Base-by-base conservation (phyloP, 2,113 vertebrate genomes). In the Hemibagrus wyckioides region DNA sequence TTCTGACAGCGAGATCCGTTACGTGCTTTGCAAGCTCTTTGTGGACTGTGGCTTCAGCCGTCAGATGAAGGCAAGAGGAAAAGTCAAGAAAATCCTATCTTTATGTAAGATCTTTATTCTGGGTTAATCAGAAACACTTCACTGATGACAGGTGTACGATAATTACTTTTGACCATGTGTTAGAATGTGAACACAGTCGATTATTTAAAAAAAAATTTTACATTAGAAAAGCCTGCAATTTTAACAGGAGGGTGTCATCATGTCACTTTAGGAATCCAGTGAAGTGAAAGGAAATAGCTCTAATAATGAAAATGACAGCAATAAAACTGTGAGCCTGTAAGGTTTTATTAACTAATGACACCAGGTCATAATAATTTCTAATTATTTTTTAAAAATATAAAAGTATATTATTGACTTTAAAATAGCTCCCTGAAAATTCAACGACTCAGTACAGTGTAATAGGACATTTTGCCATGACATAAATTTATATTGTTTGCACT, bases 201-300 rank as follows among this genome's bases (percentile, higher is more conserved):
- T 41, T 39, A 69, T 73, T 75, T n/a, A n/a, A n/a, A n/a, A n/a
- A n/a, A n/a, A n/a, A n/a, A n/a, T 44, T 52, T 79, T 79, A 54
- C 76, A 54, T 50, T 77, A 50, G 6, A 54, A 54, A 79, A 75
- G 0, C 23, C 39, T 48, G 10, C 71, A 28, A 28, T 44, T 48
- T 44, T 75, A 75, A 75, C 71, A 28, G 25, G 9, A 11, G 41
- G 21, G 71, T 75, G 39, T 28, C 25, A 6, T 75, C 71, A 23
- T 75, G 39, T 33, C 48, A n/a, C 75, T 77, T 50, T 15, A n/a
- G 33, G n/a, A 52, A 79, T 52, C 50, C 28, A 39, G 8, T 39
- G 67, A 19, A 17, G 4, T 69, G 30, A 36, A 36, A 69, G 33
- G 7, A 44, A 28, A 28, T 9, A 77, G 9, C 28, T n/a, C 44